Percentiles rank a stretch among this genome's conserved stretches.
Evolutionary conservation across 2,888 invertebrate species (phyloP).

Genomic region (Tachina lurida): DNA sequence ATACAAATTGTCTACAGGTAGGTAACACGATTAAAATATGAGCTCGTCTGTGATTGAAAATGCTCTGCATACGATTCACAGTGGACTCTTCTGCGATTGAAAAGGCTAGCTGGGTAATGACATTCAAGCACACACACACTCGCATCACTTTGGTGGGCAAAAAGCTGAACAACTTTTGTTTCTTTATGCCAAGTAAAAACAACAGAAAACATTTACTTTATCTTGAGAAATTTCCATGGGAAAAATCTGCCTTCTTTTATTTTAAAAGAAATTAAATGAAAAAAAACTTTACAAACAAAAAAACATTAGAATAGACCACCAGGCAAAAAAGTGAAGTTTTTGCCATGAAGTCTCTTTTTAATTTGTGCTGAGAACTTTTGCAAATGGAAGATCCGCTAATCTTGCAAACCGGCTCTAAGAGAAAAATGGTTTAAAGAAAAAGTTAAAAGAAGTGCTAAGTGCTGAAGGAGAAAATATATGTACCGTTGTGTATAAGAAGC

Average conservation of each 20-base stretch:
- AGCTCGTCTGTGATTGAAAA: too few relatives aligned
- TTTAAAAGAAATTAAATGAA: slow-evolving; percentile 38
- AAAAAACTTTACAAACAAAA: slow-evolving; percentile 1
- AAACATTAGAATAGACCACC: slow-evolving; percentile 53
- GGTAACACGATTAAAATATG: too few relatives aligned
- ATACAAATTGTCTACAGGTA: too few relatives aligned
- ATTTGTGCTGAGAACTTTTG: slow-evolving; percentile 47
- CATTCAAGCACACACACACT: slow-evolving; percentile 38
- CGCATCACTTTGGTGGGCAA: slow-evolving; percentile 10
- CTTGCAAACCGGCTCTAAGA: background rate
- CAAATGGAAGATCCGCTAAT: slow-evolving; percentile 23
- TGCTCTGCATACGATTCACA: too few relatives aligned
- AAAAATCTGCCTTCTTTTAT: slow-evolving; percentile 53
- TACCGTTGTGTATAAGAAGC: background rate
- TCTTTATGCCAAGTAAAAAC: slow-evolving; percentile 44
- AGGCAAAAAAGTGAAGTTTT: slow-evolving; percentile 26
- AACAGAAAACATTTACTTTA: slow-evolving; percentile 20
- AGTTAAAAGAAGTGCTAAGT: background rate
- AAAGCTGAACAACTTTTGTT: slow-evolving; percentile 45
- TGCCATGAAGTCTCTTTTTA: slow-evolving; percentile 36
- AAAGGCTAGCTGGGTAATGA: too few relatives aligned
- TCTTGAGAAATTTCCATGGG: slow-evolving; percentile 69
- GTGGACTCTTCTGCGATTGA: too few relatives aligned
- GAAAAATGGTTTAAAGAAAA: background rate
- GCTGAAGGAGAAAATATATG: too few relatives aligned